Conservation (phyloP, 2,888 invertebrate species). For the Himalopsyche japonica region DNA sequence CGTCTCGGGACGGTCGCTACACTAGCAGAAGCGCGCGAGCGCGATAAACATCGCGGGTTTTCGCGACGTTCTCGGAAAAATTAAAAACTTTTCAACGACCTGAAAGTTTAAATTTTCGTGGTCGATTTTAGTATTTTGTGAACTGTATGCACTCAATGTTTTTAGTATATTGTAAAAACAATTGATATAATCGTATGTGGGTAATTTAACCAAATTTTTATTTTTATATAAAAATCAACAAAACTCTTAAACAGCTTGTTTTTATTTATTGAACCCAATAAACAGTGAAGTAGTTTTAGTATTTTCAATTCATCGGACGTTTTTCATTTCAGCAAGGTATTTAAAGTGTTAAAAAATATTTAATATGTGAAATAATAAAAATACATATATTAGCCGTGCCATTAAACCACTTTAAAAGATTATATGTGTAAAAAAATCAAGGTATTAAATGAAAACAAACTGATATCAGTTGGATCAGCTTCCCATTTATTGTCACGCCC, state of each 20-base stretch:
- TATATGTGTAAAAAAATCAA: too few relatives aligned
- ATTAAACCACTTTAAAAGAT: too few relatives aligned
- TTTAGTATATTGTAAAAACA: too few relatives aligned
- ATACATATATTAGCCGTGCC: too few relatives aligned
- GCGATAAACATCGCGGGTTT: constrained; percentile 7
- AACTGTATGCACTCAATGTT: too few relatives aligned
- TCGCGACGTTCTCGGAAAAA: neutral
- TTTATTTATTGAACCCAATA: neutral
- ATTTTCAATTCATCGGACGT: too few relatives aligned
- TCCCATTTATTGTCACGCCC: too few relatives aligned
- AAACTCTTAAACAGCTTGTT: neutral
- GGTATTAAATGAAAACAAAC: too few relatives aligned
- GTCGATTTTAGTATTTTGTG: neutral
- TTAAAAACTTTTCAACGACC: neutral
- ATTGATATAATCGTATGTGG: neutral
- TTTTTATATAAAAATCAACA: neutral
- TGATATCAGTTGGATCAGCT: too few relatives aligned
- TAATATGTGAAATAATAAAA: too few relatives aligned
- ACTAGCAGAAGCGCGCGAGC: constrained; percentile 6
- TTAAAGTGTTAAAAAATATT: too few relatives aligned
- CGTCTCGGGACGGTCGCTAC: neutral
- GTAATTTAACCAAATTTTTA: neutral
- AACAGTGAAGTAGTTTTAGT: neutral
- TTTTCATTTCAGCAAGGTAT: too few relatives aligned
- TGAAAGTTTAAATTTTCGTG: neutral